Percentiles rank a stretch among this genome's conserved stretches.
Evolutionary conservation across 1,140 invertebrate species (phyloP).

Genomic region (Anastrepha ludens): DNA sequence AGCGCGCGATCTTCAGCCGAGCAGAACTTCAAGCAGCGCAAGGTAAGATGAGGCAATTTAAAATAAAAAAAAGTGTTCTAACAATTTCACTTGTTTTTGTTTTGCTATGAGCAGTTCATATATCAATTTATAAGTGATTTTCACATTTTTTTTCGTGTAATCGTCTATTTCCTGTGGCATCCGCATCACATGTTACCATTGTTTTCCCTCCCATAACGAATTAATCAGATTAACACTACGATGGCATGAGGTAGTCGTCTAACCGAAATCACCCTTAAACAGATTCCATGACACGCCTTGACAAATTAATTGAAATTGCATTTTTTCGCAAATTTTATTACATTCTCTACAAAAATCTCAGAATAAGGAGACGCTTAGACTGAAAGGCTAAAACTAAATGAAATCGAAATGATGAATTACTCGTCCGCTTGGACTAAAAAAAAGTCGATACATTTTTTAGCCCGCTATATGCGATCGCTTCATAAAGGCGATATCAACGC

Average conservation of each 20-base stretch:
- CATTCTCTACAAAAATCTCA: conserved; percentile 58
- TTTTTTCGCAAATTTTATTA: conserved; percentile 61
- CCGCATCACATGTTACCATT: background rate
- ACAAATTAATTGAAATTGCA: conserved; percentile 69
- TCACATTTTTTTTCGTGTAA: no score
- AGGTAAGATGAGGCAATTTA: no score
- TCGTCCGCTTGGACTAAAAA: background rate
- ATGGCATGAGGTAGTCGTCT: background rate
- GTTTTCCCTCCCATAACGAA: conserved; percentile 23
- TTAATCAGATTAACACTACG: conserved; percentile 23
- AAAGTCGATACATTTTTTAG: no score
- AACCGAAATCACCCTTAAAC: background rate
- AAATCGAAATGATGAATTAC: conserved; percentile 36
- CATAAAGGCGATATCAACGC: no score
- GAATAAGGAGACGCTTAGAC: background rate
- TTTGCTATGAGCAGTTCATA: no score
- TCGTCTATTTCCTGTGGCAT: background rate
- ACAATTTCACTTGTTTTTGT: background rate
- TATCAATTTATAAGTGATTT: no score
- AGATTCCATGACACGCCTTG: conserved; percentile 61
- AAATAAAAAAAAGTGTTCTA: background rate
- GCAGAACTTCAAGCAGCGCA: background rate
- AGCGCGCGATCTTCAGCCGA: background rate
- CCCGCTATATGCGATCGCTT: no score
- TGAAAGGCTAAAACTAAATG: conserved; percentile 1